Evolutionary conservation across 1,140 invertebrate species (phyloP), one percentile per base, ranked within the genome.

Genomic region (Scaptomyza montana): DNA sequence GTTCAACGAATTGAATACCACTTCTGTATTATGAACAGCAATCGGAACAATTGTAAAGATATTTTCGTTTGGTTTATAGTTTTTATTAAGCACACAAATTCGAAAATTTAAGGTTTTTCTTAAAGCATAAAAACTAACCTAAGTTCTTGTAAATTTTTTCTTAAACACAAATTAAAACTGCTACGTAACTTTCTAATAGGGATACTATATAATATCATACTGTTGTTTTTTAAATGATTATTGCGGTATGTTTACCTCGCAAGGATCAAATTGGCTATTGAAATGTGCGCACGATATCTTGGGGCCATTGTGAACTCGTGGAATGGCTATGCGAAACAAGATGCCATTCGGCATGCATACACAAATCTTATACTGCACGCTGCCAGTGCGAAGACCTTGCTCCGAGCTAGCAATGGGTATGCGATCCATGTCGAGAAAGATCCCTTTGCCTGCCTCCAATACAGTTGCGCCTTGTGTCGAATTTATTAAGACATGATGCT

Each of bases 261-360:
- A 97, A 36, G 96, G 96, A 93, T 97, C 96, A 74, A 94, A 93
- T 57, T 94, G 93, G 2, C 93, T 92, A 68, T 93, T 95, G 25
- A 95, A 93, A 91, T 94, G 94, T 10, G 94, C 93, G 77, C 95
- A 96, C 28, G 94, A 94, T 6, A 94, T 93, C 66, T 93, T 93
- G 53, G 93, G 93, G 2, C 76, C 82, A 76, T 92, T 93, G 49
- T 89, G 90, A 13, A 93, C 94, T 3, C 92, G 93, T 10, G 94
- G 94, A 3, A 96, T 94, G 0, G 95, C 94, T 3, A 98, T 93
- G 69, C 94, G 93, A 79, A 97, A 98, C 6, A 98, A 89, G 81
- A 95, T 96, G 0, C 97, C 97, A 66, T 95, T 93, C 0, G 97
- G 96, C 96, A 97, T 97, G 82, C 97, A 98, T 2, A 97, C 94